A percentile compares a stretch with the other conserved stretches of the same genome.
Conservation (phyloP, 2,113 vertebrate species). For the Dryoscopus gambensis region DNA sequence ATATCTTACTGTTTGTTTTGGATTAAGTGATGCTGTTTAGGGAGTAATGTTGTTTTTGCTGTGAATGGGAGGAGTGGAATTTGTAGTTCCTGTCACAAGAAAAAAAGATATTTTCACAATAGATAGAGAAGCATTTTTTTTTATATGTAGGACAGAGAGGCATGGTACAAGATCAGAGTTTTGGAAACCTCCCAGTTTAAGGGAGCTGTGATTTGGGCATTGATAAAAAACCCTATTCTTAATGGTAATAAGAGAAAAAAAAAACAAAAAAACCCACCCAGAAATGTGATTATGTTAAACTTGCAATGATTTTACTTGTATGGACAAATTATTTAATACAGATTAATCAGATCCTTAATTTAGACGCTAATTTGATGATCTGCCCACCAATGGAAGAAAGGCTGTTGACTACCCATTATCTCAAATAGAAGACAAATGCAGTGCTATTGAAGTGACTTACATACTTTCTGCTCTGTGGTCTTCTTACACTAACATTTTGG, state of each 20-base stretch:
- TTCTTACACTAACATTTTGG: neutral
- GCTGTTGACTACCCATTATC: neutral
- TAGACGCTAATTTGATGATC: neutral
- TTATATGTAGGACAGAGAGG: neutral
- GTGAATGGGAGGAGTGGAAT: slow-evolving; percentile 28
- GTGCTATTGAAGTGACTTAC: neutral
- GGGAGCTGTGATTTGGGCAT: neutral
- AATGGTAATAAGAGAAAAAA: neutral
- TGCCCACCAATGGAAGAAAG: neutral
- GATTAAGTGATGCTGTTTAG: slow-evolving; percentile 3
- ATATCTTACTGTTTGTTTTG: slow-evolving; percentile 41
- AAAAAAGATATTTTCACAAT: slow-evolving; percentile 1
- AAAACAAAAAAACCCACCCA: accelerated
- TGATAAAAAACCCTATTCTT: neutral
- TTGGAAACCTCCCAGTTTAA: neutral
- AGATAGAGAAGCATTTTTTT: neutral
- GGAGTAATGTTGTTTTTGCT: slow-evolving; percentile 10
- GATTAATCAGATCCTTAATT: neutral
- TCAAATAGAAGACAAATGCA: neutral
- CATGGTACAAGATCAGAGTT: neutral
- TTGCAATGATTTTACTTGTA: neutral
- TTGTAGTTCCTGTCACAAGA: neutral
- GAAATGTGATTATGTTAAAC: neutral
- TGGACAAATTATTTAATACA: neutral
- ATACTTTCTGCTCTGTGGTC: slow-evolving; percentile 10